phyloP scores from a whole-genome alignment of 2,113 vertebrate genomes.

The Saccopteryx bilineata region DNA sequence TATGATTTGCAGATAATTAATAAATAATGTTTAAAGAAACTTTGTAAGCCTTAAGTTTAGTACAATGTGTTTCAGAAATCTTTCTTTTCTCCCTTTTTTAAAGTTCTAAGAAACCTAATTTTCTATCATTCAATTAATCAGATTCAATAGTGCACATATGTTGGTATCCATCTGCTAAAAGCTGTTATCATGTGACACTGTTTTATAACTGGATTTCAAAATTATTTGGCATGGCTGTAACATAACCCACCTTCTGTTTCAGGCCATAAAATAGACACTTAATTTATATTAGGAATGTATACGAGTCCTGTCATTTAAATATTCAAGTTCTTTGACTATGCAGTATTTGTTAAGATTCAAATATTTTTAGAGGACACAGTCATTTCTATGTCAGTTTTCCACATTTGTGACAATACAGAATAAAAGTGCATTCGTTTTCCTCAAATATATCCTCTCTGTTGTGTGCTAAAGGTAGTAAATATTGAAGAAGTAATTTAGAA shows the following conservation, averaged over 20 bases:
- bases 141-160: slow-evolving; percentile 70
- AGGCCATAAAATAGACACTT: slow-evolving; percentile 81
- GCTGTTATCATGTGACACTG: slow-evolving; percentile 82
- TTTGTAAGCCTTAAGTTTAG: slow-evolving; percentile 73
- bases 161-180: slow-evolving; percentile 84
- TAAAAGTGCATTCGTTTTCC: neutral
- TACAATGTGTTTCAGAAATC: slow-evolving; percentile 77
- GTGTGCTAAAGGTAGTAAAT: neutral
- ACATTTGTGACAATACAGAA: neutral
- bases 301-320: slow-evolving; percentile 72
- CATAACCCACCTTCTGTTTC: slow-evolving; percentile 84
- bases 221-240: slow-evolving; percentile 79
- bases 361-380: slow-evolving; percentile 37
- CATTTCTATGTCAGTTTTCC: neutral
- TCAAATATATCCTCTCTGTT: neutral
- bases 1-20: neutral
- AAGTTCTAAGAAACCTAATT: slow-evolving; percentile 75
- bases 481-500: neutral
- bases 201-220: slow-evolving; percentile 81
- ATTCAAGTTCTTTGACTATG: slow-evolving; percentile 50
- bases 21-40: slow-evolving; percentile 55
- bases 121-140: slow-evolving; percentile 83
- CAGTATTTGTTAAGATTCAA: slow-evolving; percentile 31
- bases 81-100: slow-evolving; percentile 70
- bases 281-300: slow-evolving; percentile 76